phyloP scores from a whole-genome alignment of 2,888 invertebrate species.

The Eristalinus sepulchralis region DNA sequence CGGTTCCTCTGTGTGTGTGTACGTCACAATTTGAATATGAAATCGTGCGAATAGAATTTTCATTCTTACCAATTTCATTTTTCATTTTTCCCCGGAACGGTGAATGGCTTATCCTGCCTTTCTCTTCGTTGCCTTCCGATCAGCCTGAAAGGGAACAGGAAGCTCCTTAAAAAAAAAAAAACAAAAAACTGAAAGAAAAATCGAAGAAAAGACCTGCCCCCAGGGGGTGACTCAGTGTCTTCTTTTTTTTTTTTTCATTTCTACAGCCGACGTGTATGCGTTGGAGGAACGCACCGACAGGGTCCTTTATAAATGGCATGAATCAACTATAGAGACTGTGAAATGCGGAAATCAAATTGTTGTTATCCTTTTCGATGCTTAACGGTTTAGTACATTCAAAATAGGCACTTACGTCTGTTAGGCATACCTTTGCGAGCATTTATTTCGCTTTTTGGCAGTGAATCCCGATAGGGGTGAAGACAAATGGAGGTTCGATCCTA shows the following conservation, averaged over 20 bases:
- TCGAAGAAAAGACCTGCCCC: constrained; percentile 1
- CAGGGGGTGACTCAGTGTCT: background rate
- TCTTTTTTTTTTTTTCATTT: too few relatives aligned
- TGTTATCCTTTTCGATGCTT: constrained; percentile 59
- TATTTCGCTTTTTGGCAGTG: background rate
- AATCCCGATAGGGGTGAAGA: background rate
- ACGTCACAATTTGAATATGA: constrained; percentile 59
- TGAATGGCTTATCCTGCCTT: constrained; percentile 21
- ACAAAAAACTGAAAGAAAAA: background rate
- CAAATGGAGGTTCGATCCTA: background rate
- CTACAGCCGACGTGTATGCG: background rate
- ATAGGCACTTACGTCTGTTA: constrained; percentile 42
- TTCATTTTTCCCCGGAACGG: background rate
- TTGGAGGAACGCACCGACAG: background rate
- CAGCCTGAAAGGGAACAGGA: background rate
- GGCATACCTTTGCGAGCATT: constrained; percentile 7
- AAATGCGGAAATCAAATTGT: constrained; percentile 52
- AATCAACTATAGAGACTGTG: constrained; percentile 42
- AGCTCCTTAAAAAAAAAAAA: too few relatives aligned
- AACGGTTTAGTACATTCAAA: constrained; percentile 57
- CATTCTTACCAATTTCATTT: constrained; percentile 50
- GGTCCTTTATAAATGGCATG: constrained; percentile 44
- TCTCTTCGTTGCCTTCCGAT: constrained; percentile 13
- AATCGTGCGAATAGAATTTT: constrained; percentile 64
- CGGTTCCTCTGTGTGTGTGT: background rate